A percentile compares a stretch with the other conserved stretches of the same genome.
phyloP scores from a whole-genome alignment of 2,113 vertebrate species.

The Alosa alosa region DNA sequence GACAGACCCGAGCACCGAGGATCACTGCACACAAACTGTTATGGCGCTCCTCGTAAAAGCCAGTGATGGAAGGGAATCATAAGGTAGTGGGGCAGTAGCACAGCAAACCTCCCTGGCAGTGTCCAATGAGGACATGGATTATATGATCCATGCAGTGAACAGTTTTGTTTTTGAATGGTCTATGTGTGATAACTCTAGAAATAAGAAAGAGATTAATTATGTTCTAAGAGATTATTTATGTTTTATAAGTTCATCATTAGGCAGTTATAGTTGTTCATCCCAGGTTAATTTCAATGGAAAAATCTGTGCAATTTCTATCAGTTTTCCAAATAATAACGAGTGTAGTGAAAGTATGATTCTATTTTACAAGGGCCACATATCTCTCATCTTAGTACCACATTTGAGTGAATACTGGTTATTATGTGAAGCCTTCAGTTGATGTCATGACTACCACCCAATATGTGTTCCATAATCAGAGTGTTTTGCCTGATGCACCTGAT shows the following conservation, averaged over 20 bases:
- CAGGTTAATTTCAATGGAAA: not conserved
- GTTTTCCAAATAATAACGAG: not conserved
- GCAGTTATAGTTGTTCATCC: not conserved
- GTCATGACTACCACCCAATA: not conserved
- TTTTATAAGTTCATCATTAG: not conserved
- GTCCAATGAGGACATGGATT: not conserved
- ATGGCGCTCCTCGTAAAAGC: not conserved
- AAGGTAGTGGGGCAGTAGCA: not conserved
- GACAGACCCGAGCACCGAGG: not conserved
- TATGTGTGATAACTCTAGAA: not conserved
- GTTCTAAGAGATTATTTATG: not conserved
- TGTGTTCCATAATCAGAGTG: not conserved
- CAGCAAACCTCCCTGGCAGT: not conserved
- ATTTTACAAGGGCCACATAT: not conserved
- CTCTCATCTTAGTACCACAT: not conserved
- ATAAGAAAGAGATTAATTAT: not conserved
- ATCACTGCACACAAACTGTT: not conserved
- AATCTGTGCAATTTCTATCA: not conserved
- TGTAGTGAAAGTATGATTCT: not conserved
- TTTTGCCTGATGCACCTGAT: not conserved
- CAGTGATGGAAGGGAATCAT: not conserved
- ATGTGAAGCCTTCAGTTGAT: not conserved
- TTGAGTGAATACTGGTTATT: not conserved
- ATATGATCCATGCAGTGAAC: not conserved
- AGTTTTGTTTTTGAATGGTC: not conserved